Evolutionary conservation across 1,140 invertebrate genomes (phyloP), one percentile per base, ranked within the genome.

Genomic region (Zaprionus vittiger): DNA sequence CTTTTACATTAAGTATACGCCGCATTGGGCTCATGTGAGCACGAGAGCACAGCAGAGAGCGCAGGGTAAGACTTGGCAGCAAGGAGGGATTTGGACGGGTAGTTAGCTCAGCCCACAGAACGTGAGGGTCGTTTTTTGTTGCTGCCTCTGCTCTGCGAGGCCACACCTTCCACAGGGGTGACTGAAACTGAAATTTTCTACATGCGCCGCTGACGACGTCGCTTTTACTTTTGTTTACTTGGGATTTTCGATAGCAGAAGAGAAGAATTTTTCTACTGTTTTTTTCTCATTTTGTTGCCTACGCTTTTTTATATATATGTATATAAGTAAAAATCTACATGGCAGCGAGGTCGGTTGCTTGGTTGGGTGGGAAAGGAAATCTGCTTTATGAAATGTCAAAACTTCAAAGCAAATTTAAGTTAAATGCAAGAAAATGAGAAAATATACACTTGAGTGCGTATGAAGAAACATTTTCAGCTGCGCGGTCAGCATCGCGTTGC

Each of bases 111-210:
- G 80, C 73, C 74, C 77, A 64, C 47, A 66, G 67, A 62, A 69
- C 65, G 37, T 81, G 81, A 84, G 84, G 85, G 85, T 89, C 84
- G 84, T 89, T 89, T 77, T 77, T 73, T 87, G 64, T 5, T 15
- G 38, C 38, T n/a, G 5, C 11, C 47, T 12, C 47, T 52, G 41
- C n/a, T 17, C 14, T 15, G 41, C 60, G 63, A 86, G 77, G 91
- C 91, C 91, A 92, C 91, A 92, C 91, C 91, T 92, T 92, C 89
- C 68, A 47, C 85, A 86, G 87, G 91, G 91, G 91, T 92, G 91
- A 91, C 83, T 87, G 73, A 77, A 82, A 79, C 82, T 80, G 73
- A 73, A 79, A 77, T 80, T 73, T 71, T 60, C 57, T 81, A 68
- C 63, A 54, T 76, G 81, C 76, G 69, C 72, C 62, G 69, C 37